Percentiles rank a stretch among this genome's conserved stretches.
These are phyloP conservation scores for Dolichoris vasculosae DNA, from an alignment of 1,140 invertebrate genomes.

Conservation along the genomic window DNA sequence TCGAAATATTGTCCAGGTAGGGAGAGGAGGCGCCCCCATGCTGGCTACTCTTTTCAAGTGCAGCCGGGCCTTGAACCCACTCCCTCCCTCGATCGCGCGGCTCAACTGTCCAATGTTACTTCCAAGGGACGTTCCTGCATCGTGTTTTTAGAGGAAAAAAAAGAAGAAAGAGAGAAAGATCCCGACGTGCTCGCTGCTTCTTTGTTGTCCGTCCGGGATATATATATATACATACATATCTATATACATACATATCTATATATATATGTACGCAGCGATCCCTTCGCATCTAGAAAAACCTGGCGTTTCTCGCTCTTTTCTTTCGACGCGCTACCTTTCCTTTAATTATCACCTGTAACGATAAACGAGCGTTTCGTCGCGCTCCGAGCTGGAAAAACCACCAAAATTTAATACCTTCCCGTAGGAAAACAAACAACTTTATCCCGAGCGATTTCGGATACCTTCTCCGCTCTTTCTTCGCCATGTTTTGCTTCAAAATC, in stretches of 20 bases:
- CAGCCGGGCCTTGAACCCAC: constrained; percentile 37
- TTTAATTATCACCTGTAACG: not conserved
- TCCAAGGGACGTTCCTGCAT: constrained; percentile 3
- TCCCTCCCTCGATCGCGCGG: not conserved
- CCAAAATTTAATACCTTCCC: not conserved
- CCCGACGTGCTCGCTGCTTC: not conserved
- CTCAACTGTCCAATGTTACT: not conserved
- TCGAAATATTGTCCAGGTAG: constrained; percentile 42
- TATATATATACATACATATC: too few species aligned
- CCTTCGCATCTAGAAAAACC: not conserved
- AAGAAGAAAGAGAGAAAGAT: not conserved
- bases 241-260: too few species aligned
- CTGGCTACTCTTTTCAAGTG: constrained; percentile 28
- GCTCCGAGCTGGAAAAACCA: not conserved
- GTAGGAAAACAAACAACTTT: not conserved
- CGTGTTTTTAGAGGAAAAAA: constrained; percentile 15
- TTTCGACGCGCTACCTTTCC: not conserved
- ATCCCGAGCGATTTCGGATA: not conserved
- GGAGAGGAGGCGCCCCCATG: not conserved
- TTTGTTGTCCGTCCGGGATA: not conserved
- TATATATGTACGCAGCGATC: too few species aligned
- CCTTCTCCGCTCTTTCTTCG: not conserved
- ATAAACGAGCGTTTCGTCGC: not conserved
- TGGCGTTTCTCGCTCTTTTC: not conserved
- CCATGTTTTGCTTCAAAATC: not conserved